phyloP scores from a whole-genome alignment of 2,797 vertebrate species.

The Sebastes cheni region DNA sequence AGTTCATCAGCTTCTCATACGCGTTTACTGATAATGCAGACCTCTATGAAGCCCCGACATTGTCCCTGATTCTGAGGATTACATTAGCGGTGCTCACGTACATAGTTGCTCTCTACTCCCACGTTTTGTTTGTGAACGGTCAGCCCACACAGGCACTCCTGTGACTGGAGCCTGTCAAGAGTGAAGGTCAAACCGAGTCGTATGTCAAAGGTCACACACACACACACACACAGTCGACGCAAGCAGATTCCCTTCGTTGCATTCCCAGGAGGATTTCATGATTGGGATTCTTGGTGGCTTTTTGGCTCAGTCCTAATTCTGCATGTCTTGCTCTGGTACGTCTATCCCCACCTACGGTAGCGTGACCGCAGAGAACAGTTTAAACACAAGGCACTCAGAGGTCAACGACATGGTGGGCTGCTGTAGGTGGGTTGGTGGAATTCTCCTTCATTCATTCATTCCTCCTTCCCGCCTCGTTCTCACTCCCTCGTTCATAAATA shows the following conservation, averaged over 20 bases:
- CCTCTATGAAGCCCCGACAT: conserved; percentile 35
- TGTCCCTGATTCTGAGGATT: conserved; percentile 7
- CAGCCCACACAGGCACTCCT: conserved; percentile 54
- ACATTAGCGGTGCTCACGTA: conserved; percentile 29
- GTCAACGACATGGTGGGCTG: conserved; percentile 12
- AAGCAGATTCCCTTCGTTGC: conserved; percentile 37
- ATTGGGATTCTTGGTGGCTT: conserved; percentile 24
- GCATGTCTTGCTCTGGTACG: background rate
- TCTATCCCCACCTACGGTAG: background rate
- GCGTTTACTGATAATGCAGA: conserved; percentile 30
- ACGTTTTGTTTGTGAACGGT: conserved; percentile 61
- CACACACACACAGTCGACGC: conserved; percentile 22
- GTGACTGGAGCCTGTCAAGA: conserved; percentile 47
- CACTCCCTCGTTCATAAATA: conserved; percentile 28
- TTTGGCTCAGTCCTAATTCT: conserved; percentile 1
- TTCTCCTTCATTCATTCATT: conserved; percentile 33
- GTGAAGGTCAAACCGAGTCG: conserved; percentile 55
- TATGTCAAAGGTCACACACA: conserved; percentile 57
- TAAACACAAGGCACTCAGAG: conserved; percentile 2
- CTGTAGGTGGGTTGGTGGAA: conserved; percentile 20
- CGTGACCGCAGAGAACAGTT: background rate
- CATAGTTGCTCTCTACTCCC: conserved; percentile 29
- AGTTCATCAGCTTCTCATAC: conserved; percentile 58
- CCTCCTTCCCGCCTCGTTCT: conserved; percentile 11
- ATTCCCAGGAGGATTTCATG: conserved; percentile 39